Percentiles rank a stretch among this genome's conserved stretches.
Evolutionary conservation across 2,113 vertebrate genomes (phyloP).

Genomic region (Brienomyrus brachyistius): DNA sequence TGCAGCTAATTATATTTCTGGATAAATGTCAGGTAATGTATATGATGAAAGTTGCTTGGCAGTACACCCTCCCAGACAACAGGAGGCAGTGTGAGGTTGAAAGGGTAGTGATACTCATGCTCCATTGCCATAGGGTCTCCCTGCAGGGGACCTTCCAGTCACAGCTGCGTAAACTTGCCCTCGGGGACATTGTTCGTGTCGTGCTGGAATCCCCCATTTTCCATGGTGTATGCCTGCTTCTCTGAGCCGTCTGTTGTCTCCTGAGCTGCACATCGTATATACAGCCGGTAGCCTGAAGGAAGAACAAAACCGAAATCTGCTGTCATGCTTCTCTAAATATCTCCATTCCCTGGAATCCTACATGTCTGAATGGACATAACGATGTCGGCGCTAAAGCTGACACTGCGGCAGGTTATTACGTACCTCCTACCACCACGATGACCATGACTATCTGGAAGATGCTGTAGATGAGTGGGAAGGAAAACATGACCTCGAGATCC

Average conservation of each 20-base stretch:
- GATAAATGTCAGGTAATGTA: background rate
- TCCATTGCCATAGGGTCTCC: background rate
- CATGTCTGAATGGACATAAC: background rate
- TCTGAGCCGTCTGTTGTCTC: slow-evolving; percentile 36
- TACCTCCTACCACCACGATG: slow-evolving; percentile 62
- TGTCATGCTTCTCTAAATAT: background rate
- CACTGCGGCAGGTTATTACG: slow-evolving; percentile 27
- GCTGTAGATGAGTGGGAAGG: slow-evolving; percentile 91
- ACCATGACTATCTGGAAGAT: slow-evolving; percentile 79
- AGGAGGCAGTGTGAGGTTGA: background rate
- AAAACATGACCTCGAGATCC: slow-evolving; percentile 78
- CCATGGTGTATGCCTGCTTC: slow-evolving; percentile 23
- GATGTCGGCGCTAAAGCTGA: background rate
- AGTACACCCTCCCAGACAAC: background rate
- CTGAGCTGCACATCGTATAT: slow-evolving; percentile 38
- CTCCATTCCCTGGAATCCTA: background rate
- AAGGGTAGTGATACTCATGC: background rate
- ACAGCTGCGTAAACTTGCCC: slow-evolving; percentile 41
- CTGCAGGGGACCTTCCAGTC: slow-evolving; percentile 22
- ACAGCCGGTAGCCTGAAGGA: slow-evolving; percentile 63
- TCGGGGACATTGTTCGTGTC: slow-evolving; percentile 40
- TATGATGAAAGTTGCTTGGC: background rate
- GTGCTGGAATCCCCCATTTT: slow-evolving; percentile 61
- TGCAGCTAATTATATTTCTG: background rate
- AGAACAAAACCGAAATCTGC: slow-evolving; percentile 3